Base-by-base conservation (phyloP, 2,888 invertebrate species). In the Cerastis rubricosa region DNA sequence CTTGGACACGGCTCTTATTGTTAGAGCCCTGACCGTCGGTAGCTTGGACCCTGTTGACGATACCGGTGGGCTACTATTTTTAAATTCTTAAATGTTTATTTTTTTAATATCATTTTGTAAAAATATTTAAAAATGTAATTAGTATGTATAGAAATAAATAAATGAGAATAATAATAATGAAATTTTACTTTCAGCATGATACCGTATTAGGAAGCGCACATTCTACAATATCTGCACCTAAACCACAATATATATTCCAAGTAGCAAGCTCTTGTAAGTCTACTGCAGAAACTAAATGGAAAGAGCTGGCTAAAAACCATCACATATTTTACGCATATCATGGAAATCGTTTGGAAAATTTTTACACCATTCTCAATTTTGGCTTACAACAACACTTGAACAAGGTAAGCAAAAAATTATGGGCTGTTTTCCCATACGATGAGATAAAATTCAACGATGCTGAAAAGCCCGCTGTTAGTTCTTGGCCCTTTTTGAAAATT, bases 261-360 rank as follows among this genome's bases (percentile, higher is more conserved):
- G 96, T 98, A 7, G 94, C 93, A 67, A 97, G 97, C 87, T 95
- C 97, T 1, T 93, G 94, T 74, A 97, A 97, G 88, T 97, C 97
- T 0, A 92, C 94, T 64, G 93, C 96, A 14, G 98, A 98, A 93
- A 92, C 95, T 65, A 97, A 97, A 89, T 98, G 98, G 97, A 96
- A 96, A 87, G 96, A 96, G 74, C 88, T 97, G 72, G 94, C 97
- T 9, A 96, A 97, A 88, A 96, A 96, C 75, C 96, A 97, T 90
- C 96, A 95, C 74, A 96, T 97, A 0, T 97, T 98, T 89, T 97
- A 97, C 90, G 98, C 98, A 4, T 99, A 98, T 91, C 98, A 98
- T 92, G 98, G 98, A 51, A 98, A 98, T 91, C 97, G 98, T 76
- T 94, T 98, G 81, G 98, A 98, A 92, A 98, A 98, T 91, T 98